A percentile compares a stretch with the other conserved stretches of the same genome.
phyloP scores from a whole-genome alignment of 2,888 invertebrate genomes.

The Charanyca ferruginea region DNA sequence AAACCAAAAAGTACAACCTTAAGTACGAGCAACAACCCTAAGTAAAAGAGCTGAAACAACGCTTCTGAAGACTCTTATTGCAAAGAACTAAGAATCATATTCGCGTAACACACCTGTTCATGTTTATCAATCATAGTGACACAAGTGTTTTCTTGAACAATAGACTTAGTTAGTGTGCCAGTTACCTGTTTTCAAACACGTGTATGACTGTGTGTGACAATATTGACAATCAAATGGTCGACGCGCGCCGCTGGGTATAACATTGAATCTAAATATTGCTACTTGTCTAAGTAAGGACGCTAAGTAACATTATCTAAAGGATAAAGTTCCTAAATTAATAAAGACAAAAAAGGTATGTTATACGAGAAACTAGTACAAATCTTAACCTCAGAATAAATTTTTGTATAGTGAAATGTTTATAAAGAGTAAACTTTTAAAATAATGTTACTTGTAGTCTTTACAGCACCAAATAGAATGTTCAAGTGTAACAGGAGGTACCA shows the following conservation, averaged over 20 bases:
- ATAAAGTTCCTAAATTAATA: no score
- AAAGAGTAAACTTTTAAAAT: no score
- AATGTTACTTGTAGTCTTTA: no score
- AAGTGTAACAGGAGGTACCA: not conserved
- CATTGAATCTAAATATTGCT: constrained; percentile 31
- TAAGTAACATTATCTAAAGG: no score
- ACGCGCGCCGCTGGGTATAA: constrained; percentile 32
- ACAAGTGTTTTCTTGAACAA: constrained; percentile 67
- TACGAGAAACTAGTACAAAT: no score
- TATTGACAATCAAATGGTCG: constrained; percentile 41
- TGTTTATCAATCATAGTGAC: constrained; percentile 62
- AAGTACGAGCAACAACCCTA: constrained; percentile 47
- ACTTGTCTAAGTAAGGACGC: constrained; percentile 6
- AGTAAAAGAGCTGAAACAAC: not conserved
- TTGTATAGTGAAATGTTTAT: no score
- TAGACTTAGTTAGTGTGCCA: constrained; percentile 60
- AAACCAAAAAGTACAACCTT: not conserved
- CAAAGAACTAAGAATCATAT: constrained; percentile 32
- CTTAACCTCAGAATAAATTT: no score
- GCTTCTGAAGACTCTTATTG: constrained; percentile 28
- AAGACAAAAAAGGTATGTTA: no score
- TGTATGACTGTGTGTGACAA: constrained; percentile 32
- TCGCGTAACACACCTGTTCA: constrained; percentile 32
- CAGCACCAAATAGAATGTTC: not conserved
- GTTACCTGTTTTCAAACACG: constrained; percentile 61